These are phyloP conservation scores for Xiphorhynchus elegans DNA, from an alignment of 2,113 vertebrate genomes.

Conservation along the genomic window DNA sequence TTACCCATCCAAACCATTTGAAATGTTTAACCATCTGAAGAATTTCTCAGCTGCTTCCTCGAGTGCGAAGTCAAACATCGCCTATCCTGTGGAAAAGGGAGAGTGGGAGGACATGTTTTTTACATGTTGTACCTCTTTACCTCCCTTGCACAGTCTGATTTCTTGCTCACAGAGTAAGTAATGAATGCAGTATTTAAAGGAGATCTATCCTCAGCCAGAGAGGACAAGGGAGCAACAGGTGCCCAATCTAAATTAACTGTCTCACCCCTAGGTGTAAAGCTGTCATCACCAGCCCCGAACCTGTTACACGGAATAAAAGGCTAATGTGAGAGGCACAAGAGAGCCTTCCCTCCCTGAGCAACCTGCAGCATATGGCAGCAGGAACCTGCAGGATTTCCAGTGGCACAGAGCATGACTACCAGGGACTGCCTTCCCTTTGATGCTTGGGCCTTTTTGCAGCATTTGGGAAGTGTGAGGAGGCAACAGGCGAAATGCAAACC, in stretches of 20 bases:
- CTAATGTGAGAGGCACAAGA: not conserved
- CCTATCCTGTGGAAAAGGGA: conserved; percentile 18
- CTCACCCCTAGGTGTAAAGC: conserved; percentile 18
- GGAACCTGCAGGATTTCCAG: not conserved
- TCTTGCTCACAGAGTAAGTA: not conserved
- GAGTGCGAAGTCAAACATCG: conserved; percentile 56
- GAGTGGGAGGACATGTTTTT: conserved; percentile 70
- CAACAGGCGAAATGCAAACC: not conserved
- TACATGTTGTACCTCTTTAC: conserved; percentile 56
- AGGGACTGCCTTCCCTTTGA: not conserved
- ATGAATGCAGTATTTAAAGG: not conserved
- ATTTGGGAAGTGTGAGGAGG: not conserved
- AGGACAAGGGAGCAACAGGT: conserved; percentile 32
- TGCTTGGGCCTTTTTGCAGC: not conserved
- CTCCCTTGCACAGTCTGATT: conserved; percentile 63
- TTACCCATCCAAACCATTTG: not conserved
- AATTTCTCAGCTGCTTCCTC: conserved; percentile 54
- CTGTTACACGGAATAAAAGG: conserved; percentile 7
- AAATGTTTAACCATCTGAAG: conserved; percentile 57
- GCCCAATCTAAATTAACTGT: not conserved
- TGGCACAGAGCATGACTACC: not conserved
- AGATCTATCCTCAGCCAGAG: not conserved
- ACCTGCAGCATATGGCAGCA: conserved; percentile 16
- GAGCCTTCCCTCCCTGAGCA: not conserved
- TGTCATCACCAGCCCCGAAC: not conserved